Evolutionary conservation across 2,888 invertebrate genomes (phyloP).

Genomic region (Phyllotreta striolata): DNA sequence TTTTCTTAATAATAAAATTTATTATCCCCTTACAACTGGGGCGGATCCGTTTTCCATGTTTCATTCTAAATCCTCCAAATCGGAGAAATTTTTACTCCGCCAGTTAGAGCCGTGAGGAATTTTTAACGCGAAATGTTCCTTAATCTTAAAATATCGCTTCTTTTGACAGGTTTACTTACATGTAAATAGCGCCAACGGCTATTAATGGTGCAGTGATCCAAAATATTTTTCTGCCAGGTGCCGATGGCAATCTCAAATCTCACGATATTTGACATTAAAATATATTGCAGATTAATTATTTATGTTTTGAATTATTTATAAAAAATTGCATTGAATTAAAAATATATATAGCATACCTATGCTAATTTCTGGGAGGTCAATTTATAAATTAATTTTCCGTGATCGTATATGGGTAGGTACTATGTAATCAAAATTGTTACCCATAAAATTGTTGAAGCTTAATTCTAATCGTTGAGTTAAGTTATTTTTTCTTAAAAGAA

Average conservation of each 20-base stretch:
- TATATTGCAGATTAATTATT: no score
- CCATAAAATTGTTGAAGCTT: no score
- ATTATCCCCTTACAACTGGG: constrained; percentile 38
- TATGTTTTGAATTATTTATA: neutral
- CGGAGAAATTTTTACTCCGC: constrained; percentile 18
- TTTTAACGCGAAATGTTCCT: constrained; percentile 1
- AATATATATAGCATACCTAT: no score
- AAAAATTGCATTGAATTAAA: neutral
- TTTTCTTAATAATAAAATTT: constrained; percentile 43
- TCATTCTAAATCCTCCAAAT: constrained; percentile 22
- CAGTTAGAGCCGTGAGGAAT: neutral
- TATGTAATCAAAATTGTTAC: no score
- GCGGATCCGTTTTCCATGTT: constrained; percentile 31
- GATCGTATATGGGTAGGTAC: no score
- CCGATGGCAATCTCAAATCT: no score
- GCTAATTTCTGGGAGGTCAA: no score
- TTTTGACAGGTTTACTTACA: constrained; percentile 15
- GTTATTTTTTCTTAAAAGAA: no score
- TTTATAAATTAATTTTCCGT: no score
- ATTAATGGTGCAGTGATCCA: neutral
- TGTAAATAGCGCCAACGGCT: neutral
- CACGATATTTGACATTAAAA: no score
- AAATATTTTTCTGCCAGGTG: no score
- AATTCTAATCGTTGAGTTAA: no score
- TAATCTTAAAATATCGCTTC: constrained; percentile 18